These are phyloP conservation scores for Athetis lepigone DNA, from an alignment of 2,888 invertebrate species.

Conservation along the genomic window DNA sequence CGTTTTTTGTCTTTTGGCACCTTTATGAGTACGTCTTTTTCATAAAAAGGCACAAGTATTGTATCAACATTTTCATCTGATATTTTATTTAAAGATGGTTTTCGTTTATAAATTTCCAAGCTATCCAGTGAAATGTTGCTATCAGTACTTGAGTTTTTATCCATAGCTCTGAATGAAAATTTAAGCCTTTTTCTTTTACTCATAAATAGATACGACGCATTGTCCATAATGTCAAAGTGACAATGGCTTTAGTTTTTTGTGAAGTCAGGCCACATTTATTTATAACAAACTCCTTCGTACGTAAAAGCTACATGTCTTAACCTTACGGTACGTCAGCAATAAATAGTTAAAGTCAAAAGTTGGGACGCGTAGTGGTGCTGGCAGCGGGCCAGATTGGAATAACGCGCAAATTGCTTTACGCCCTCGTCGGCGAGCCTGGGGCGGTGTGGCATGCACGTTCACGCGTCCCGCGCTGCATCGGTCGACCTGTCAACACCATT, in stretches of 20 bases:
- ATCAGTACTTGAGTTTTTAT: conserved; percentile 75
- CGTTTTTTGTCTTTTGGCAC: conserved; percentile 78
- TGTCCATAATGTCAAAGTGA: conserved; percentile 71
- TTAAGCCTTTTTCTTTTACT: conserved; percentile 73
- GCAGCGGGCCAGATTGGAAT: conserved; percentile 65
- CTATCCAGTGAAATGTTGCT: conserved; percentile 84
- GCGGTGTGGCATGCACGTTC: conserved; percentile 26
- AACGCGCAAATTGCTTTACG: conserved; percentile 67
- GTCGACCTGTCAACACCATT: conserved; percentile 46
- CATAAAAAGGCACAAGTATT: conserved; percentile 87
- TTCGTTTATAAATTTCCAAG: conserved; percentile 76
- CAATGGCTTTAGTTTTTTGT: conserved; percentile 33
- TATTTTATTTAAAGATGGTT: conserved; percentile 61
- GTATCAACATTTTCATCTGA: conserved; percentile 81
- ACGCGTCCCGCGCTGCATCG: conserved; percentile 21
- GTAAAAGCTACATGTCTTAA: conserved; percentile 15
- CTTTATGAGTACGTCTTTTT: conserved; percentile 86
- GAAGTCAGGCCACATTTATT: conserved; percentile 26
- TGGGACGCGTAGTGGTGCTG: conserved; percentile 61
- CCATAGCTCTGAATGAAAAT: conserved; percentile 72
- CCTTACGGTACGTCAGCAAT: conserved; percentile 57
- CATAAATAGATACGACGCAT: conserved; percentile 77
- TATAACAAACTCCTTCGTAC: conserved; percentile 26
- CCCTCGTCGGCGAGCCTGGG: conserved; percentile 45
- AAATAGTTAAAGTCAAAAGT: conserved; percentile 69